Evolutionary conservation across 2,888 invertebrate genomes (phyloP).

Genomic region (Nomada ruficornis): DNA sequence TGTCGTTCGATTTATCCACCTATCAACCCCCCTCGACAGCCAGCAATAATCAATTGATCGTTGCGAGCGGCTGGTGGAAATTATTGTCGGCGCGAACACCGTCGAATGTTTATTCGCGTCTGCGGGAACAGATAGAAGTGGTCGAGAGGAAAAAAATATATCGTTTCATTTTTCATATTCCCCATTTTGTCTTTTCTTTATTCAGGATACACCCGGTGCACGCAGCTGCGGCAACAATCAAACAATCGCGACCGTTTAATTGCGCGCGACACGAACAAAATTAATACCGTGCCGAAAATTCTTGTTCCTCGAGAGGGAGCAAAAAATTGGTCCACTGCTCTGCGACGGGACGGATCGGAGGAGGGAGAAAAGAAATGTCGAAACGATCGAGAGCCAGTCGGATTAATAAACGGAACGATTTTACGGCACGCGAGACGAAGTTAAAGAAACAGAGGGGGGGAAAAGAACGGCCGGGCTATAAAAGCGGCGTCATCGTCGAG

Average conservation of each 20-base stretch:
- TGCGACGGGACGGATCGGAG: not conserved
- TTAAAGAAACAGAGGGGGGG: no score
- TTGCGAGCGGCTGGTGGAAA: no score
- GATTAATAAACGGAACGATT: constrained; percentile 29
- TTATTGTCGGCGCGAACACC: no score
- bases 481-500: constrained; percentile 10
- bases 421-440: not conserved
- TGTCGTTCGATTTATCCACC: constrained; percentile 12
- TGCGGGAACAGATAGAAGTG: constrained; percentile 17
- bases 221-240: constrained; percentile 41
- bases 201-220: not conserved
- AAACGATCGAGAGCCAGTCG: not conserved
- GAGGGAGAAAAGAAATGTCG: not conserved
- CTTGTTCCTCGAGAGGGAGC: not conserved
- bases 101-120: constrained; percentile 54
- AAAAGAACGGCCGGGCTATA: constrained; percentile 13
- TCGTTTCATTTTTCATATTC: constrained; percentile 45
- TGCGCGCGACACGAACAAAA: constrained; percentile 14
- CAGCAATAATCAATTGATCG: constrained; percentile 15
- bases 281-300: constrained; percentile 21
- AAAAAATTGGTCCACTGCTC: no score
- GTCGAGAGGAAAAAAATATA: constrained; percentile 62
- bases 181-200: not conserved
- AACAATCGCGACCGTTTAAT: constrained; percentile 49
- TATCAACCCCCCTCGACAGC: no score